Percentiles rank a stretch among this genome's conserved stretches.
Evolutionary conservation across 2,888 invertebrate species (phyloP).

Genomic region (Apomyelois bistriatella): DNA sequence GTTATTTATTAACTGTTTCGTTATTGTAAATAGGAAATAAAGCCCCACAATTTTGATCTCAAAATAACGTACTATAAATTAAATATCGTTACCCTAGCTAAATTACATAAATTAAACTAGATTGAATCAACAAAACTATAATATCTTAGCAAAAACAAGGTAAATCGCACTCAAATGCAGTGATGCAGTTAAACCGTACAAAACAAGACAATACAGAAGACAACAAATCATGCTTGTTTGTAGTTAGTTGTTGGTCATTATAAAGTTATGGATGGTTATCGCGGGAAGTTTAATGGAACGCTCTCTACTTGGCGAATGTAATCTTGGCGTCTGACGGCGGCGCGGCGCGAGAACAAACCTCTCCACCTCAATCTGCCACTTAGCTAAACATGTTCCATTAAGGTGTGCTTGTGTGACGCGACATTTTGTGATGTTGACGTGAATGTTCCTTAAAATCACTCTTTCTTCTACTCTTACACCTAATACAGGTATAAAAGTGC

Average conservation of each 20-base stretch:
- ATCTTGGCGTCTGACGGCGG: neutral
- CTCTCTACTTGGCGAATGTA: neutral
- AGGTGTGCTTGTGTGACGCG: neutral
- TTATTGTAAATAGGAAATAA: neutral
- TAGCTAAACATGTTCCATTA: conserved; percentile 1
- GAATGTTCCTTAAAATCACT: no score
- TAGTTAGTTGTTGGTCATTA: conserved; percentile 20
- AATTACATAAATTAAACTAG: no score
- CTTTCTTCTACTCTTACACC: no score
- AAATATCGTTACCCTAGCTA: no score
- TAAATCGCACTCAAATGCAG: conserved; percentile 4
- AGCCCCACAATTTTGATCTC: neutral
- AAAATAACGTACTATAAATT: no score
- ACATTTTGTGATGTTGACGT: neutral
- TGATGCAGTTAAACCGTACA: conserved; percentile 1
- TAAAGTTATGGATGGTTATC: conserved; percentile 22
- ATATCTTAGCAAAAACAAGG: neutral
- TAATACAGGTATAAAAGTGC: no score
- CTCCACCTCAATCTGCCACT: neutral
- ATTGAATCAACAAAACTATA: no score
- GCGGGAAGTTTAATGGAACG: conserved; percentile 19
- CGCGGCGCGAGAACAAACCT: neutral
- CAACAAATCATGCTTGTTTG: conserved; percentile 26
- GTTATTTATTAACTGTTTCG: conserved; percentile 5
- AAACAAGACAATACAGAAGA: conserved; percentile 8